Base-by-base conservation (phyloP, 1,140 invertebrate genomes). In the Drosophila kikkawai region DNA sequence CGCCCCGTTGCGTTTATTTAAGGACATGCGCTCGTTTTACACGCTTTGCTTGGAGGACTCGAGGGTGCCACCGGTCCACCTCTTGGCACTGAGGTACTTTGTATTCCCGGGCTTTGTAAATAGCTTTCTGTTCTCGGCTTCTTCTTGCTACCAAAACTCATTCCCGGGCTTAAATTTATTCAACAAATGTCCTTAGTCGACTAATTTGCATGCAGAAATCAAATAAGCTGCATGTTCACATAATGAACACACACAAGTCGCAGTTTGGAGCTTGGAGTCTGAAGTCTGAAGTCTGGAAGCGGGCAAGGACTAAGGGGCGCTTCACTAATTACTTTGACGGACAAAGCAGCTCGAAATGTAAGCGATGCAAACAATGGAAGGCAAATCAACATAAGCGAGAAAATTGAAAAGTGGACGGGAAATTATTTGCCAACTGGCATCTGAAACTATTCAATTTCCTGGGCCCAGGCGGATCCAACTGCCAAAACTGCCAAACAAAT, bases 121-220 rank as follows among this genome's bases (percentile, higher is more conserved):
- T 69, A 80, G 83, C 75, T 79, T 78, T 65, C 61, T 57, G 78
- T 75, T 71, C 78, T 71, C 55, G 77, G 60, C 80, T 84, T 88
- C 85, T 87, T 82, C 44, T 56, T 39, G 53, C 50, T 44, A 22
- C 42, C 53, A 26, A 50, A 61, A 61, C 53, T 36, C 51, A 32
- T 39, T n/a, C 19, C 68, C 37, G 29, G 68, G 51, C 70, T 80
- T 84, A 76, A 90, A 84, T 85, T 82, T 88, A 90, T 88, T 79
- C 79, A 85, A 73, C 85, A 85, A 90, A 81, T 82, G 86, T 84
- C 75, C 86, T 63, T 55, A 79, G 81, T 71, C 85, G 75, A 88
- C 85, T 85, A 90, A 91, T 90, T 90, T 90, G 80, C 85, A 91
- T 90, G 85, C 79, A 80, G 58, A 91, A 91, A 90, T 90, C 86